A percentile compares a stretch with the other conserved stretches of the same genome.
Evolutionary conservation across 2,113 vertebrate genomes (phyloP).

Genomic region (Euleptes europaea): DNA sequence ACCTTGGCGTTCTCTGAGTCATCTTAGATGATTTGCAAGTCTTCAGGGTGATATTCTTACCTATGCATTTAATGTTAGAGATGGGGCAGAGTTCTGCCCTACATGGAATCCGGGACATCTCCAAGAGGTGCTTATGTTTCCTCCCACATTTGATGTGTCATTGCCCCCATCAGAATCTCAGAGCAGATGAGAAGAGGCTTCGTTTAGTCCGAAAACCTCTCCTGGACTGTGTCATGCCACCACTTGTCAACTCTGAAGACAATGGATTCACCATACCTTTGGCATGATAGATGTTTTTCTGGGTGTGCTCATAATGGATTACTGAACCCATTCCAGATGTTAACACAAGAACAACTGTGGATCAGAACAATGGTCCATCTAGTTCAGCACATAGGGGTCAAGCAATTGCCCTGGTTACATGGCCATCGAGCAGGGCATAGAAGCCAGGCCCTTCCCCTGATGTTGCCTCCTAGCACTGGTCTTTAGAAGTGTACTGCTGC

Average conservation of each 20-base stretch:
- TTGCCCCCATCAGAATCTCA: neutral
- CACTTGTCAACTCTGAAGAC: no score
- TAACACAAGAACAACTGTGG: no score
- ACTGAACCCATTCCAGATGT: neutral
- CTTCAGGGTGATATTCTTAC: neutral
- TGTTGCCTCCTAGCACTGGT: no score
- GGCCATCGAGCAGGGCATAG: no score
- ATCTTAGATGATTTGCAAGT: neutral
- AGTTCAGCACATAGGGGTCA: no score
- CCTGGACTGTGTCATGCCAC: neutral
- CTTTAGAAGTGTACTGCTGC: no score
- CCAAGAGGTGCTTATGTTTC: neutral
- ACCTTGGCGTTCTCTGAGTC: neutral
- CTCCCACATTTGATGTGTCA: neutral
- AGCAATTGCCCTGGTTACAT: no score
- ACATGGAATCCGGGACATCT: neutral
- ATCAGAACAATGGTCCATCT: no score
- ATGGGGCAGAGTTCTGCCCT: neutral
- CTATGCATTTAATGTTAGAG: neutral
- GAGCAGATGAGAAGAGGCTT: neutral
- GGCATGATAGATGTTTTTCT: neutral
- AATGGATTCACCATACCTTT: no score
- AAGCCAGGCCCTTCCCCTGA: no score
- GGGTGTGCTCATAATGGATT: neutral
- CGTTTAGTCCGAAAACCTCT: neutral